Conservation (phyloP, 2,888 invertebrate species). For the Fissipunctia ypsillon region DNA sequence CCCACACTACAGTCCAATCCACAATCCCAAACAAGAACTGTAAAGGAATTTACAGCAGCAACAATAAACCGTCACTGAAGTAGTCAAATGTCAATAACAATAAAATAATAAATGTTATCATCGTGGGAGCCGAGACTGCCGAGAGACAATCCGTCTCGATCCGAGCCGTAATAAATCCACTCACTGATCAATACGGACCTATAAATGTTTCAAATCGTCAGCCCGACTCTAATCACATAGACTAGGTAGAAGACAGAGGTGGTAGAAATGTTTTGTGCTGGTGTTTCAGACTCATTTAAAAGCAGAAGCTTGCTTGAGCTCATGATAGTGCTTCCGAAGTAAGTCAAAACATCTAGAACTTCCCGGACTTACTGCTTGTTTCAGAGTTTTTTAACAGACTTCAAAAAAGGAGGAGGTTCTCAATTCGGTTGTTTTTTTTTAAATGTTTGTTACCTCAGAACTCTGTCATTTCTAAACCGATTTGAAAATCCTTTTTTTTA, state of each 20-base stretch:
- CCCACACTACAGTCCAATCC: neutral
- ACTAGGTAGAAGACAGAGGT: conserved; percentile 58
- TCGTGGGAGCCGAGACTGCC: conserved; percentile 78
- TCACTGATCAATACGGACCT: conserved; percentile 84
- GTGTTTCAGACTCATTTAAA: neutral
- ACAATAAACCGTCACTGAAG: conserved; percentile 57
- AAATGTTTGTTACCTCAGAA: too few species aligned
- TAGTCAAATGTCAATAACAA: conserved; percentile 69
- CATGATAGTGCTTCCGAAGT: too few species aligned
- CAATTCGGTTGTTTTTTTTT: too few species aligned
- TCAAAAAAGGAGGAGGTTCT: too few species aligned
- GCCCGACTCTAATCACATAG: conserved; percentile 58
- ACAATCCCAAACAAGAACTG: conserved; percentile 16
- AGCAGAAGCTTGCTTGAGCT: neutral
- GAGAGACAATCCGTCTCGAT: conserved; percentile 69
- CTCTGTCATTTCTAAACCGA: too few species aligned
- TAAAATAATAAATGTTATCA: conserved; percentile 71
- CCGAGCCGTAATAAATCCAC: conserved; percentile 83
- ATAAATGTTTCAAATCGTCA: conserved; percentile 84
- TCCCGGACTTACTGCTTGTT: neutral
- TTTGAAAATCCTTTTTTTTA: too few species aligned
- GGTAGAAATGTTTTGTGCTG: neutral
- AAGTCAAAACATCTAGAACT: neutral
- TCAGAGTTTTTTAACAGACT: neutral
- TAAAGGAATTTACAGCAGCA: conserved; percentile 61